These are phyloP conservation scores for Mythimna ferrago DNA, from an alignment of 2,888 invertebrate species.

Conservation along the genomic window DNA sequence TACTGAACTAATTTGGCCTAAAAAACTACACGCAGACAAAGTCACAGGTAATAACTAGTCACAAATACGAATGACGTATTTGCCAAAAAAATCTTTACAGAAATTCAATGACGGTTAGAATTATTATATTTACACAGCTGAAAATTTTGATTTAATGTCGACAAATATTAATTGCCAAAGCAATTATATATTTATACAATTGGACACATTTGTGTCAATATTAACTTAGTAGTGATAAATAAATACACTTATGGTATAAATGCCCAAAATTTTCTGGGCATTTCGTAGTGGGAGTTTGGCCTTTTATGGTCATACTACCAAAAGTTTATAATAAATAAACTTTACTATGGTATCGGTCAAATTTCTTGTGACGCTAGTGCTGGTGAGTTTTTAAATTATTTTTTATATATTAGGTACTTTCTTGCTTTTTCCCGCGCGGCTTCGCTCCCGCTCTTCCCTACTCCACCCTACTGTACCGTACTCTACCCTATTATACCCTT, in stretches of 20 bases:
- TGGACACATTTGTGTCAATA: constrained; percentile 13
- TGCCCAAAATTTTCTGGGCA: fast-evolving
- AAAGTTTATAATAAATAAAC: not conserved
- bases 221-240: fast-evolving
- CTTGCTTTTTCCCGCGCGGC: not conserved
- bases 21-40: too few species aligned
- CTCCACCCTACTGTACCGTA: too few species aligned
- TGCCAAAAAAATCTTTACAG: constrained; percentile 7
- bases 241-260: constrained; percentile 37
- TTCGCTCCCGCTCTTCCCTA: too few species aligned
- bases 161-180: constrained; percentile 23
- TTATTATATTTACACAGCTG: constrained; percentile 23
- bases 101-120: not conserved
- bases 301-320: constrained; percentile 12
- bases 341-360: constrained; percentile 23
- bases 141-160: constrained; percentile 22
- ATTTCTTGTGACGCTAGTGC: not conserved
- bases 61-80: not conserved
- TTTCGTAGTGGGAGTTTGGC: constrained; percentile 37
- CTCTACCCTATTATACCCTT: too few species aligned
- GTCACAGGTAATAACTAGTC: too few species aligned
- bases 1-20: too few species aligned
- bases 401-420: not conserved
- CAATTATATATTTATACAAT: constrained; percentile 14
- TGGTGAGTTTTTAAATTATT: constrained; percentile 25